Evolutionary conservation across 2,797 vertebrate species (phyloP).

Genomic region (Sarcophilus harrisii): DNA sequence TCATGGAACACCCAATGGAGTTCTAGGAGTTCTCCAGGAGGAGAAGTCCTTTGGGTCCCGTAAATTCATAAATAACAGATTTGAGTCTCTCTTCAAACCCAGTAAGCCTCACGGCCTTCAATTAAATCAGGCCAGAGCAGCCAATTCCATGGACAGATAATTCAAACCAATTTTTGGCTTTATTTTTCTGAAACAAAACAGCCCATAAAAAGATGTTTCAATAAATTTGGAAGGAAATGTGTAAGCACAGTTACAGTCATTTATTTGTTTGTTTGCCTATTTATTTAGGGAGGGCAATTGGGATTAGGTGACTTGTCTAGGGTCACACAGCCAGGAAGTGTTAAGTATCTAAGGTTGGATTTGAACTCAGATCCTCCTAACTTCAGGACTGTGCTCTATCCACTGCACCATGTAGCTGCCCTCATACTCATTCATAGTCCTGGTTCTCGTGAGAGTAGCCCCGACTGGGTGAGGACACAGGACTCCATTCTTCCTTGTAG

Average conservation of each 20-base stretch:
- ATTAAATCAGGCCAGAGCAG: not conserved
- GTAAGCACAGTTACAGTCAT: not conserved
- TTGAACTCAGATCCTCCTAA: no score
- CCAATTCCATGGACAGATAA: not conserved
- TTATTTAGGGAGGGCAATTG: no score
- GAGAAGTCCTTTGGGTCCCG: not conserved
- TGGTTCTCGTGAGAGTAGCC: not conserved
- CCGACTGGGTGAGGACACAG: not conserved
- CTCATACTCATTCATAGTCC: not conserved
- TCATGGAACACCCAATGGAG: not conserved
- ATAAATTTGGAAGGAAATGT: not conserved
- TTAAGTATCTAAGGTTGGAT: no score
- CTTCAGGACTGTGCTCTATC: no score
- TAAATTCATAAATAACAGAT: not conserved
- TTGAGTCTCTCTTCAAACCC: not conserved
- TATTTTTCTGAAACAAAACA: not conserved
- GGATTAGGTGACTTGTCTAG: no score
- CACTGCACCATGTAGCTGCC: no score
- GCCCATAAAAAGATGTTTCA: not conserved
- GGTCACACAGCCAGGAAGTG: no score
- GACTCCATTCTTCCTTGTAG: not conserved
- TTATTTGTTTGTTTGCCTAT: not conserved
- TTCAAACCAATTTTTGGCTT: not conserved
- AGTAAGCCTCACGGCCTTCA: not conserved
- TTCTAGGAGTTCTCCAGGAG: not conserved